These are phyloP conservation scores for Hoplostethus atlanticus DNA, from an alignment of 2,797 vertebrate species.

Conservation along the genomic window DNA sequence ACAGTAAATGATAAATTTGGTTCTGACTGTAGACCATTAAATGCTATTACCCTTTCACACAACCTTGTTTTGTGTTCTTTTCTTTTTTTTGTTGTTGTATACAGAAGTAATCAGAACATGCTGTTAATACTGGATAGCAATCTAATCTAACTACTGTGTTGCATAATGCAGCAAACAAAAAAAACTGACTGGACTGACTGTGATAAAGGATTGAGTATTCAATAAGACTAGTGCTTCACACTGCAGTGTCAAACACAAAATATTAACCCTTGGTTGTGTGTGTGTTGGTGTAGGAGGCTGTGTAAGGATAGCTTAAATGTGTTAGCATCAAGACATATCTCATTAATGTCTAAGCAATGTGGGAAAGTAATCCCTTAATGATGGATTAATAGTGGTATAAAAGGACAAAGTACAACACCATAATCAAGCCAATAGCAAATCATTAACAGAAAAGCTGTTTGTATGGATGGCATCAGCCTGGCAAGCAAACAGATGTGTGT, in stretches of 20 bases:
- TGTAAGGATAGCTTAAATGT: neutral
- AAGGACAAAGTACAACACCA: neutral
- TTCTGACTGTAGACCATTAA: constrained; percentile 73
- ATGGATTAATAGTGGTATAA: neutral
- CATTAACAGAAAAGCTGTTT: constrained; percentile 8
- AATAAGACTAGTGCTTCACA: neutral
- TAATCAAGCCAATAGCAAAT: neutral
- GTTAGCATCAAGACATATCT: neutral
- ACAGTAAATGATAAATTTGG: constrained; percentile 58
- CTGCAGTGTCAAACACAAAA: neutral
- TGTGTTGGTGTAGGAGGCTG: neutral
- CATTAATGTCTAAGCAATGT: neutral
- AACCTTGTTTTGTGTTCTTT: constrained; percentile 37
- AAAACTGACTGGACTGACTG: too few relatives aligned
- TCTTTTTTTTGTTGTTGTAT: constrained; percentile 20
- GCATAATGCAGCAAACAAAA: neutral
- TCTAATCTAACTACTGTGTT: too few relatives aligned
- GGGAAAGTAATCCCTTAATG: neutral
- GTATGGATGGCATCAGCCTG: neutral
- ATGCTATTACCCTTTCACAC: constrained; percentile 66
- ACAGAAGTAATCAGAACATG: neutral
- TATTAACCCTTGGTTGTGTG: neutral
- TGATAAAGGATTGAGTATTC: neutral
- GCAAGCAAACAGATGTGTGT: neutral
- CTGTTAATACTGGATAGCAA: too few relatives aligned